Conservation (phyloP, 2,113 vertebrate genomes). For the Apteryx mantelli region DNA sequence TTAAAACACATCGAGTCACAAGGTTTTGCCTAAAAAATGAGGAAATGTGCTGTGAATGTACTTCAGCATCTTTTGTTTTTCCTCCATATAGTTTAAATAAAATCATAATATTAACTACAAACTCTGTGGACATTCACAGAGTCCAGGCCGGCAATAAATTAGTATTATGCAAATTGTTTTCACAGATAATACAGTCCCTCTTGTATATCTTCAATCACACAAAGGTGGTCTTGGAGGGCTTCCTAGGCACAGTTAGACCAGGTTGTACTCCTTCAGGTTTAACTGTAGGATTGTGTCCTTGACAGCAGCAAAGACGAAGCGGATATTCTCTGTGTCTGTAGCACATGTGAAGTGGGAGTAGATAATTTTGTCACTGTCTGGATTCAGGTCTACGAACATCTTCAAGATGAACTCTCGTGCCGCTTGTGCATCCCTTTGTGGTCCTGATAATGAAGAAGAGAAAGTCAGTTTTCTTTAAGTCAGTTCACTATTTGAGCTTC, state of each 20-base stretch:
- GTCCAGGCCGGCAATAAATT: constrained; percentile 93
- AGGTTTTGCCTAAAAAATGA: constrained; percentile 82
- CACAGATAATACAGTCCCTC: constrained; percentile 86
- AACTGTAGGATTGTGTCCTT: constrained; percentile 95
- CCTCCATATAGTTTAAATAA: constrained; percentile 87
- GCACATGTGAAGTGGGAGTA: constrained; percentile 98
- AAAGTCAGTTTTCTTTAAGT: not conserved
- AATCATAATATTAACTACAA: constrained; percentile 88
- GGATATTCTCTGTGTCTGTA: constrained; percentile 96
- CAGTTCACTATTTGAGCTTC: not conserved
- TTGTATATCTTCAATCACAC: constrained; percentile 69
- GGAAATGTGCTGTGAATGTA: constrained; percentile 83
- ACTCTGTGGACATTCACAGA: constrained; percentile 80
- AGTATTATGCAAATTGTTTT: constrained; percentile 87
- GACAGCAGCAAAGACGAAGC: constrained; percentile 95
- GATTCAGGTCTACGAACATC: constrained; percentile 98
- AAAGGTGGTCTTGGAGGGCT: constrained; percentile 41
- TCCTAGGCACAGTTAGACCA: constrained; percentile 83
- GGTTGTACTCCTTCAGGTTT: constrained; percentile 96
- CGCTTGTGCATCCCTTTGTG: constrained; percentile 90
- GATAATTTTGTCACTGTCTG: constrained; percentile 96
- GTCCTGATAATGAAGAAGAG: constrained; percentile 77
- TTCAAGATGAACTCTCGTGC: constrained; percentile 95
- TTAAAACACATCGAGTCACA: constrained; percentile 79
- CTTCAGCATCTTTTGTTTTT: constrained; percentile 81